phyloP scores from a whole-genome alignment of 2,888 invertebrate genomes.

The Cetonia aurata region DNA sequence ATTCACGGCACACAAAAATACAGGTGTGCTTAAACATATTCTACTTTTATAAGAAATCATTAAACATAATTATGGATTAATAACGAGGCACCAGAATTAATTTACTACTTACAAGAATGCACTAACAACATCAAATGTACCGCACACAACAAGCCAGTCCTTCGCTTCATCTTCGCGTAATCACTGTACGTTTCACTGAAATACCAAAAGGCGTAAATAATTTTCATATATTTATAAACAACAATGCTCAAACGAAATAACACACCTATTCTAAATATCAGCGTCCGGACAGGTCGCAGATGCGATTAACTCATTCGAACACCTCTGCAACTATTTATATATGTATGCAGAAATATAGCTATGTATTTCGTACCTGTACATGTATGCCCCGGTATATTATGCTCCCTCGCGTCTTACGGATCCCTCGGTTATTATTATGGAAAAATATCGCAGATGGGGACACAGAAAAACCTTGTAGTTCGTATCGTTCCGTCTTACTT shows the following conservation, averaged over 20 bases:
- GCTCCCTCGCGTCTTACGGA: slow-evolving; percentile 16
- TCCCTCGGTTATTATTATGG: slow-evolving; percentile 15
- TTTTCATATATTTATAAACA: too few relatives aligned
- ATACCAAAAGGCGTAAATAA: too few relatives aligned
- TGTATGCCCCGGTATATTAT: slow-evolving; percentile 17
- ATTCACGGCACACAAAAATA: not conserved
- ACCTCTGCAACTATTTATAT: slow-evolving; percentile 33
- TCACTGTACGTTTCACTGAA: slow-evolving; percentile 22
- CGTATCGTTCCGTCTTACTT: slow-evolving; percentile 13
- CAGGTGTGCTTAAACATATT: not conserved
- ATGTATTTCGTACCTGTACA: not conserved
- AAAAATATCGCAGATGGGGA: slow-evolving; percentile 26
- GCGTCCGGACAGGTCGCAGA: slow-evolving; percentile 4
- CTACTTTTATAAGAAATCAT: too few relatives aligned
- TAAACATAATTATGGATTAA: too few relatives aligned
- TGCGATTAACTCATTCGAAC: slow-evolving; percentile 33
- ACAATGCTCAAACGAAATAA: too few relatives aligned
- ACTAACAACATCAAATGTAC: slow-evolving; percentile 40
- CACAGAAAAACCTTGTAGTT: slow-evolving; percentile 29
- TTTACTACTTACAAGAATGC: slow-evolving; percentile 48
- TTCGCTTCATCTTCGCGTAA: slow-evolving; percentile 42
- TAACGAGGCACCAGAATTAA: not conserved
- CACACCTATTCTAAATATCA: too few relatives aligned
- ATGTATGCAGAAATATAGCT: slow-evolving; percentile 21
- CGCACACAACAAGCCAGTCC: slow-evolving; percentile 45